phyloP scores from a whole-genome alignment of 2,113 vertebrate species.

The Sebastes schlegelii region DNA sequence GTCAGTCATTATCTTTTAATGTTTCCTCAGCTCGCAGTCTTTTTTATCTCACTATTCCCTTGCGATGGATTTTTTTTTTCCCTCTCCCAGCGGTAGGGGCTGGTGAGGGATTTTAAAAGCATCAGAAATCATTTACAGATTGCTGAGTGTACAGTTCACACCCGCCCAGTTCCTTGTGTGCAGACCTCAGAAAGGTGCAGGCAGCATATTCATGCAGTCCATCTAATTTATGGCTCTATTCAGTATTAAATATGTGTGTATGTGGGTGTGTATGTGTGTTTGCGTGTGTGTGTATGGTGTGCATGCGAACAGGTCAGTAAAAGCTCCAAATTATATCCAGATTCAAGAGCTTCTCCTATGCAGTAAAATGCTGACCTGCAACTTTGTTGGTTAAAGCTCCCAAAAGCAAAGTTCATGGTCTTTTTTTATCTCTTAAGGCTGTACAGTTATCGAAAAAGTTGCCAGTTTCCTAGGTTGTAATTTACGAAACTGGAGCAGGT shows the following conservation, averaged over 20 bases:
- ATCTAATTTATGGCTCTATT: constrained; percentile 68
- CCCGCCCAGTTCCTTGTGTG: constrained; percentile 35
- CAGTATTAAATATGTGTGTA: constrained; percentile 47
- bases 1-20: constrained; percentile 65
- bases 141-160: constrained; percentile 70
- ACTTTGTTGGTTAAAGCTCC: constrained; percentile 57
- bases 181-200: constrained; percentile 53
- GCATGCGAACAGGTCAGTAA: constrained; percentile 38
- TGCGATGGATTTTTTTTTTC: constrained; percentile 38
- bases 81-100: constrained; percentile 23
- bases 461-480: constrained; percentile 23
- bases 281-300: constrained; percentile 14
- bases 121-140: constrained; percentile 75
- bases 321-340: constrained; percentile 58
- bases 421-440: constrained; percentile 39
- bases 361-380: constrained; percentile 72
- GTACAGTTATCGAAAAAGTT: constrained; percentile 26
- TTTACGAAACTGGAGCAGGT: constrained; percentile 29
- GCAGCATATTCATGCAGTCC: constrained; percentile 61
- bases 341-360: constrained; percentile 39
- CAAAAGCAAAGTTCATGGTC: constrained; percentile 50
- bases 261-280: background rate
- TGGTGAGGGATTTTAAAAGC: constrained; percentile 67
- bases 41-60: constrained; percentile 60
- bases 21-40: constrained; percentile 40